Conservation (phyloP, 1,140 invertebrate genomes). For the Drosophila erecta region DNA sequence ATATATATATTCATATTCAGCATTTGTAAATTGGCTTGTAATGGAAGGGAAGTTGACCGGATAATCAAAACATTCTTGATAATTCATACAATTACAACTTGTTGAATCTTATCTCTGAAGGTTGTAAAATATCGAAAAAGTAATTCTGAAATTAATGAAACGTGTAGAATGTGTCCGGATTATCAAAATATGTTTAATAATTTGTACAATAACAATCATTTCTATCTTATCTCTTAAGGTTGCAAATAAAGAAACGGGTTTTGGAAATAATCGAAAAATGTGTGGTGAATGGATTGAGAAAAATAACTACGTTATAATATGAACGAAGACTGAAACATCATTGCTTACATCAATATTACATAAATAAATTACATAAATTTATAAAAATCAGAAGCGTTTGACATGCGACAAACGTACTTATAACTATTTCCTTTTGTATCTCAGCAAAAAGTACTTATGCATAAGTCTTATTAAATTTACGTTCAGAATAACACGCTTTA, state of each 20-base stretch:
- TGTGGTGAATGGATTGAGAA: too few relatives aligned
- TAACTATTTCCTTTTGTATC: conserved; percentile 1
- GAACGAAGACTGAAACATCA: not conserved
- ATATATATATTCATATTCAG: conserved; percentile 23
- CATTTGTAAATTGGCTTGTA: conserved; percentile 26
- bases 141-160: too few relatives aligned
- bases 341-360: not conserved
- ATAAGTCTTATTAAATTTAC: conserved; percentile 34
- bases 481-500: conserved; percentile 77
- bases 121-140: too few relatives aligned
- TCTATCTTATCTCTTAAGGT: too few relatives aligned
- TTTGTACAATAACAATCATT: too few relatives aligned
- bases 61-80: not conserved
- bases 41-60: conserved; percentile 1
- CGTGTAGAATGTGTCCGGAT: too few relatives aligned
- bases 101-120: too few relatives aligned
- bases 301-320: not conserved
- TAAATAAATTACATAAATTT: not conserved
- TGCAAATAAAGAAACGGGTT: not conserved
- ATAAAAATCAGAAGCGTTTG: not conserved
- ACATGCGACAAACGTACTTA: not conserved
- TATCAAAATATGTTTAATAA: too few relatives aligned
- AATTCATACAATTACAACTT: not conserved
- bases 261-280: too few relatives aligned
- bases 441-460: not conserved